Conservation (phyloP, 2,888 invertebrate genomes). For the Cacoxenus indagator region DNA sequence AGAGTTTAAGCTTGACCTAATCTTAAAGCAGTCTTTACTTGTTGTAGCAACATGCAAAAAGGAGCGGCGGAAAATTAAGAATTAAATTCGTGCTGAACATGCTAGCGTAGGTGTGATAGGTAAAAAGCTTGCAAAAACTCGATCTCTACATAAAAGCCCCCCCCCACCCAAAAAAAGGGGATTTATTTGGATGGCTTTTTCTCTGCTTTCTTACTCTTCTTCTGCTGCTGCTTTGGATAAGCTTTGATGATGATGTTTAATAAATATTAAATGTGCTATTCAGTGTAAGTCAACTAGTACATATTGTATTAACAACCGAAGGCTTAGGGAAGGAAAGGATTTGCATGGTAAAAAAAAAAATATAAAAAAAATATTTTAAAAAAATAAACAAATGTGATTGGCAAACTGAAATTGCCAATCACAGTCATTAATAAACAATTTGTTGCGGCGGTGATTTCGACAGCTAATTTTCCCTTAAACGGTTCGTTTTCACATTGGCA, state of each 20-base stretch:
- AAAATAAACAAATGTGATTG: background rate
- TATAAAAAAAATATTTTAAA: no score
- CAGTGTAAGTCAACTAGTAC: background rate
- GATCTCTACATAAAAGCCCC: no score
- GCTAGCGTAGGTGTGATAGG: no score
- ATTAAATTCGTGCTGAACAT: no score
- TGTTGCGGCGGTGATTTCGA: background rate
- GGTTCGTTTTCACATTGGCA: background rate
- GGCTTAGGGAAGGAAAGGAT: no score
- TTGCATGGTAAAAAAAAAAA: no score
- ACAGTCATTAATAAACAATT: constrained; percentile 14
- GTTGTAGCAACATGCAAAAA: no score
- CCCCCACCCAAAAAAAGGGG: background rate
- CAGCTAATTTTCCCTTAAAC: background rate
- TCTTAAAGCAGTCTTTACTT: no score
- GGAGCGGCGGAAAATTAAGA: no score
- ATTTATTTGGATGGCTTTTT: background rate
- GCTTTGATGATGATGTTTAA: background rate
- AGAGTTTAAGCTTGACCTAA: no score
- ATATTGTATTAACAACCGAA: no score
- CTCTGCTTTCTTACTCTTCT: background rate
- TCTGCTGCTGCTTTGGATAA: background rate
- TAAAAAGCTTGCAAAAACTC: no score
- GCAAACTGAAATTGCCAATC: background rate
- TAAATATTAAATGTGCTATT: background rate